Conservation (phyloP, 2,888 invertebrate genomes). For the Cephus sareptanus region DNA sequence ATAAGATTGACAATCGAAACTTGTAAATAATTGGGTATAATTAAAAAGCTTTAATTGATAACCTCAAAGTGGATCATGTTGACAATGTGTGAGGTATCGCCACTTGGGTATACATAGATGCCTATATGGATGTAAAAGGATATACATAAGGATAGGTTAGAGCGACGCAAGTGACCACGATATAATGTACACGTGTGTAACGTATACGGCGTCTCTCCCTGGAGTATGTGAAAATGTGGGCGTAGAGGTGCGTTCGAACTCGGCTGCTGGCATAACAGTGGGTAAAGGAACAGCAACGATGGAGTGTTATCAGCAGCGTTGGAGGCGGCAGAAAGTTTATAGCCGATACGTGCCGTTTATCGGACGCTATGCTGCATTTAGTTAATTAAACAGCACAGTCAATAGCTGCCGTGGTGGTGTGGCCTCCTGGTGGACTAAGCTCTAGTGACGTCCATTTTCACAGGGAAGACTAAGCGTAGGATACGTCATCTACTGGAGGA, state of each 20-base stretch:
- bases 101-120: not conserved
- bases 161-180: not conserved
- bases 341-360: conserved; percentile 54
- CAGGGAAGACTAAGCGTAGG: not conserved
- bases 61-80: conserved; percentile 29
- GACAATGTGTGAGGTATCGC: conserved; percentile 3
- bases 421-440: not conserved
- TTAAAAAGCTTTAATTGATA: not conserved
- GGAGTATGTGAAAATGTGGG: conserved; percentile 40
- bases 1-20: not conserved
- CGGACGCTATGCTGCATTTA: conserved; percentile 47
- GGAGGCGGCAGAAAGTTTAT: conserved; percentile 54
- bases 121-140: not conserved
- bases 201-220: conserved; percentile 23
- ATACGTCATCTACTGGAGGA: not conserved
- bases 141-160: not conserved
- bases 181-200: not conserved
- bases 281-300: conserved; percentile 36
- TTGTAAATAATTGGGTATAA: not conserved
- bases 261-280: conserved; percentile 41
- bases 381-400: conserved; percentile 53
- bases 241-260: conserved; percentile 49
- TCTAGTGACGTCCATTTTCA: not conserved
- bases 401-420: conserved; percentile 20
- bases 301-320: conserved; percentile 50